Evolutionary conservation across 2,797 vertebrate genomes (phyloP), one percentile per base, ranked within the genome.

Genomic region (Etheostoma nigrum): DNA sequence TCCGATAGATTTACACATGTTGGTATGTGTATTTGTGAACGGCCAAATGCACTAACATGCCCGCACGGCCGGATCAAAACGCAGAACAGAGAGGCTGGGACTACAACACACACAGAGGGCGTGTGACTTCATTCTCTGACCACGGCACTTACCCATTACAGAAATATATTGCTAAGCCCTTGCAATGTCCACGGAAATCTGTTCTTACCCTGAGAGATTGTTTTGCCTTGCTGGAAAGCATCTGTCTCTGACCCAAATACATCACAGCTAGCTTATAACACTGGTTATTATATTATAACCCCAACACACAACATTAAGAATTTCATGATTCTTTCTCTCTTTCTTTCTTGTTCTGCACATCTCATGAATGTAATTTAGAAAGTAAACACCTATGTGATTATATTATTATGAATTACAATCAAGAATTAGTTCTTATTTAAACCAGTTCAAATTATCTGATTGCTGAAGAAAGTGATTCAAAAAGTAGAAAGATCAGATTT

Each of bases 171-270:
- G 11, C 65, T 66, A 4, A 69, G 25, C 6, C 33, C 1, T 30
- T 33, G 18, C 33, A 71, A 36, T 64, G 9, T 48, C 48, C 12
- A 59, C 1, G 6, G 18, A 70, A 11, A 52, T 15, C 21, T 42
- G 25, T 54, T 69, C 6, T 44, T 10, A 51, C 44, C 49, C 54
- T 47, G 0, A 47, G 12, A 49, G 2, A 60, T 33, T 60, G 47
- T 36, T 15, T 23, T 19, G 19, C 36, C 4, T 36, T 23, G 14
- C 47, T 67, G 54, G n/a, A 65, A 47, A 5, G 33, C 30, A 57
- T 45, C 27, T 71, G 68, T 72, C 54, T 70, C 10, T 36, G 25
- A 80, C 30, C 10, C 30, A 49, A 49, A 66, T 7, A n/a, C 12
- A 52, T 52, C 21, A 72, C 23, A 68, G 25, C 30, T 47, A 25